A percentile compares a stretch with the other conserved stretches of the same genome.
Conservation (phyloP, 2,888 invertebrate species). For the Drosophila suboccidentalis region DNA sequence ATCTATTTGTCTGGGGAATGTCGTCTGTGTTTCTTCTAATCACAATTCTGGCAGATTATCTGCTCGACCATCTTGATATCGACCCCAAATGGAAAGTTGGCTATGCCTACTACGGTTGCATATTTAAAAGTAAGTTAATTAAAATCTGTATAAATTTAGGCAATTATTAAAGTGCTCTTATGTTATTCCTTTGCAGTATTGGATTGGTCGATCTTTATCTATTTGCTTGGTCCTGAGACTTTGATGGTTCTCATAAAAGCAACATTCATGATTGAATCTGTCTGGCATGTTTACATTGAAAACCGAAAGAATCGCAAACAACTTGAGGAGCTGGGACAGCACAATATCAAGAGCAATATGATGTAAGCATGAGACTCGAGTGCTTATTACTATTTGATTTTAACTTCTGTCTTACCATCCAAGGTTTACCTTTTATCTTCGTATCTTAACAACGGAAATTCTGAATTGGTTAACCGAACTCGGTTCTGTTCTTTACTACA, state of each 20-base stretch:
- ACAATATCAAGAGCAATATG: not conserved
- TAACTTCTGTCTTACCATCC: not conserved
- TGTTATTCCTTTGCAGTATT: fast-evolving
- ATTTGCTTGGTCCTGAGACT: not conserved
- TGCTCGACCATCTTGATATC: not conserved
- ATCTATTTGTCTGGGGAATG: not conserved
- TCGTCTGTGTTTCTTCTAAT: not conserved
- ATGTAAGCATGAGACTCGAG: not conserved
- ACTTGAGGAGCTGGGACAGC: not conserved
- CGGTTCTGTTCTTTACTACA: too few relatives aligned
- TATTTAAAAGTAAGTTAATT: not conserved
- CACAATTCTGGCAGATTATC: not conserved
- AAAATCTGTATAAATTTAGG: not conserved
- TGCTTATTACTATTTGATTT: not conserved
- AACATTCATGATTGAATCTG: not conserved
- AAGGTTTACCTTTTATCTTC: not conserved
- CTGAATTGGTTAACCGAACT: not conserved
- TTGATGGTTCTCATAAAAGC: not conserved
- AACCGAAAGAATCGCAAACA: not conserved
- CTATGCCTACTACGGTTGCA: not conserved
- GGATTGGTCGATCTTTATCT: not conserved
- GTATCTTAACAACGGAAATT: not conserved
- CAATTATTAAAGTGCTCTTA: not conserved
- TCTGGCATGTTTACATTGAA: not conserved
- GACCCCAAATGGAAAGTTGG: not conserved